Evolutionary conservation across 1,140 invertebrate genomes (phyloP).

Genomic region (Danaus melanippus): DNA sequence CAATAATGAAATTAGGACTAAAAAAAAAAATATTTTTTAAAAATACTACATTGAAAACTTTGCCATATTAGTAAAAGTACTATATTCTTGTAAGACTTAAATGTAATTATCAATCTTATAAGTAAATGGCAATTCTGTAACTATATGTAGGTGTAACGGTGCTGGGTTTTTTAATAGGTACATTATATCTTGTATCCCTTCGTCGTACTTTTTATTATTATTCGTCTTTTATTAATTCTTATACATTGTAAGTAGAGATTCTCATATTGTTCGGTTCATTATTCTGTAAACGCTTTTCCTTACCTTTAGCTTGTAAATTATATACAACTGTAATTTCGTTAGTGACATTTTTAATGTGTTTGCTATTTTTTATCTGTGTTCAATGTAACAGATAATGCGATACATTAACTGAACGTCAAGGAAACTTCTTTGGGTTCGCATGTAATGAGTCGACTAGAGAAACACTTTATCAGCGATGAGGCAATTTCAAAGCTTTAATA

Average conservation of each 20-base stretch:
- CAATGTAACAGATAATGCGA: constrained; percentile 30
- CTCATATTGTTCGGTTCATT: constrained; percentile 66
- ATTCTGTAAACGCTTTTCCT: constrained; percentile 42
- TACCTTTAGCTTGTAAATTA: constrained; percentile 34
- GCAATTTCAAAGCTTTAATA: constrained; percentile 9
- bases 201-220: constrained; percentile 62
- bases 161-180: constrained; percentile 60
- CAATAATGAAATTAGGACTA: constrained; percentile 55
- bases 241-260: constrained; percentile 44
- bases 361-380: constrained; percentile 33
- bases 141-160: constrained; percentile 67
- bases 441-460: constrained; percentile 2
- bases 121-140: constrained; percentile 61
- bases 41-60: constrained; percentile 71
- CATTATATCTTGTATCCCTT: constrained; percentile 63
- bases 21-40: constrained; percentile 30
- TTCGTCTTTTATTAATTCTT: constrained; percentile 56
- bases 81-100: constrained; percentile 67
- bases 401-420: constrained; percentile 23
- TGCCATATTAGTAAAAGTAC: constrained; percentile 71
- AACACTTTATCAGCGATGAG: too few species aligned
- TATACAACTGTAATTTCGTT: constrained; percentile 28
- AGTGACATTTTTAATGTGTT: constrained; percentile 27
- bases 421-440: constrained; percentile 4
- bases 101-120: constrained; percentile 60